A percentile compares a stretch with the other conserved stretches of the same genome.
phyloP scores from a whole-genome alignment of 1,140 invertebrate species.

The Maconellicoccus hirsutus region DNA sequence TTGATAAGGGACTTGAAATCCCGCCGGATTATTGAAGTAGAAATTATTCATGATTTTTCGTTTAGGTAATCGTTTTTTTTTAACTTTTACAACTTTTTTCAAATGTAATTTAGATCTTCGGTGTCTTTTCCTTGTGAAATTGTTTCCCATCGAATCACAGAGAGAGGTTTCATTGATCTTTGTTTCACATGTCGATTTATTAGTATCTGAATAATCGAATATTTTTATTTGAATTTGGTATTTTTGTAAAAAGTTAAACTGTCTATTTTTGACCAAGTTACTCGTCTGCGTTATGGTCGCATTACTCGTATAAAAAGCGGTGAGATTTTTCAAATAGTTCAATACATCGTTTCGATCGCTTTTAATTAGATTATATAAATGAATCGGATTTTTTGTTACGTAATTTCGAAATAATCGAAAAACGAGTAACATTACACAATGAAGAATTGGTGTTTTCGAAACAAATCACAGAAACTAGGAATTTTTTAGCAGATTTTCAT shows the following conservation, averaged over 20 bases:
- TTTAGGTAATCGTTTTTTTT: no score
- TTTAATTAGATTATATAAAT: background rate
- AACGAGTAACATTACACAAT: background rate
- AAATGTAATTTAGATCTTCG: background rate
- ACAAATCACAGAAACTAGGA: background rate
- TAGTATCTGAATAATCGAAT: background rate
- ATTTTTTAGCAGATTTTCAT: background rate
- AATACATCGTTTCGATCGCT: background rate
- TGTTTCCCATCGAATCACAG: background rate
- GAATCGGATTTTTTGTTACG: background rate
- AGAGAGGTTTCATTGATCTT: background rate
- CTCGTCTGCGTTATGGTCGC: background rate
- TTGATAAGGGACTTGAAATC: no score
- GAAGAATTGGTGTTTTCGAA: background rate
- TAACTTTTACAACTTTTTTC: no score
- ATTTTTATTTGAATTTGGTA: background rate
- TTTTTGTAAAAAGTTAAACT: background rate
- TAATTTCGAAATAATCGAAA: background rate
- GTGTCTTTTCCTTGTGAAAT: background rate
- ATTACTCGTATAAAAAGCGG: background rate
- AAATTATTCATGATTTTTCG: no score
- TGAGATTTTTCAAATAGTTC: background rate
- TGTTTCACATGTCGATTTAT: background rate
- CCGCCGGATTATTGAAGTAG: no score
- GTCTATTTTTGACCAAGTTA: no score